Base-by-base conservation (phyloP, 2,113 vertebrate genomes). In the Takifugu bimaculatus region DNA sequence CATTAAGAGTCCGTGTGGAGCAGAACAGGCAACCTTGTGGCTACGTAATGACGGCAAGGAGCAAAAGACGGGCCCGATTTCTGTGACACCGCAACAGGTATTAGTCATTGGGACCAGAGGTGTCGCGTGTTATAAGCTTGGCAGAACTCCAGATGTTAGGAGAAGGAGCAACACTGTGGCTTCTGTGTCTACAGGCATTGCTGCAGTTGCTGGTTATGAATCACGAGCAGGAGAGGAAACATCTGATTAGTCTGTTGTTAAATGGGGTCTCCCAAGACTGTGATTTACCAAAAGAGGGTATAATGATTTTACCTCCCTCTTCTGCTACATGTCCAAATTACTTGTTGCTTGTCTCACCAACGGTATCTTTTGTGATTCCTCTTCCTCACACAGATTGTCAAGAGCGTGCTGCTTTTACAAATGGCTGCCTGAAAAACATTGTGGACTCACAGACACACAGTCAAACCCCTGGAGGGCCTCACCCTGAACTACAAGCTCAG, bases 171-270 rank as follows among this genome's bases (percentile, higher is more conserved):
- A 58, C 32, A 67, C 14, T 13, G 55, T 47, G 76, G 44, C 26
- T 53, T 2, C 54, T 45, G 58, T 79, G 62, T 27, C 60, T 69
- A 52, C 85, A 88, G 83, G 69, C 81, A 1, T 47, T 83, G 68
- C 77, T 91, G 62, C 85, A 89, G 74, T 35, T 64, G 59, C 50
- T 92, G 63, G 79, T 91, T 65, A 64, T 83, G 70, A 83, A 66
- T 81, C 88, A 91, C 73, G 87, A 91, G 54, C 65, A 79, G 71
- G 90, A 91, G 77, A 87, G 86, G 56, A 75, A 74, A 64, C 78
- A 71, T 11, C 79, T 92, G 49, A 53, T 91, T 45, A 72, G 68
- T 43, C 42, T 89, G 53, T 53, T 90, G 15, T 77, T 20, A 20
- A 20, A 80, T 4, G 72, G 57, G n/a, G 32, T 89, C 63, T 85